Conservation (phyloP, 2,888 invertebrate species). For the Drepanosiphum platanoidis region DNA sequence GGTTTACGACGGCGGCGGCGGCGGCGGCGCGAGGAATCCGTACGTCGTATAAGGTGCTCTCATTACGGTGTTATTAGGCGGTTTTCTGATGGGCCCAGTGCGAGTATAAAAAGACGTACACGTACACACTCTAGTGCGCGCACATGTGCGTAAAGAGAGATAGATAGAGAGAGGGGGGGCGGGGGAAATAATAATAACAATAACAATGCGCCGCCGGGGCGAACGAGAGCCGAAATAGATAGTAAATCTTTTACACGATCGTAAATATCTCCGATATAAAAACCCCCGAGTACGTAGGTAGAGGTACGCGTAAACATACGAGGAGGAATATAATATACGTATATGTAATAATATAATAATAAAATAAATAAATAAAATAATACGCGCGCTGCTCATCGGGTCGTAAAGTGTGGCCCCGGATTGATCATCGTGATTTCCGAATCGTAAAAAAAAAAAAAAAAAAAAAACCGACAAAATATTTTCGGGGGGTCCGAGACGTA, state of each 20-base stretch:
- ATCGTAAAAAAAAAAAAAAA: conserved; percentile 58
- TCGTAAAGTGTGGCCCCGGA: conserved; percentile 53
- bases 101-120: conserved; percentile 40
- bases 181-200: conserved; percentile 2
- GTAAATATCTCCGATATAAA: conserved; percentile 58
- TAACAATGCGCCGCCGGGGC: conserved; percentile 2
- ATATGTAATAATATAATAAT: conserved; percentile 56
- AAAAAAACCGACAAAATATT: conserved; percentile 45
- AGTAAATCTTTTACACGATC: conserved; percentile 62
- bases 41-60: conserved; percentile 35
- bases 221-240: conserved; percentile 30
- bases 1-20: conserved; percentile 42
- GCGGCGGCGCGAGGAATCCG: conserved; percentile 27
- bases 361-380: conserved; percentile 51
- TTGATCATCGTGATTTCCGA: conserved; percentile 58
- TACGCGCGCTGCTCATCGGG: conserved; percentile 47
- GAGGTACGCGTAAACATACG: not conserved
- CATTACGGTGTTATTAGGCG: conserved; percentile 58
- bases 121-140: no score
- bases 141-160: not conserved
- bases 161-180: not conserved
- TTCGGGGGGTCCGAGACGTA: conserved; percentile 50
- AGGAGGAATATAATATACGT: conserved; percentile 32
- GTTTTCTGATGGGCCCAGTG: conserved; percentile 28
- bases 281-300: conserved; percentile 16